Evolutionary conservation across 2,113 vertebrate genomes (phyloP).

Genomic region (Merops nubicus): DNA sequence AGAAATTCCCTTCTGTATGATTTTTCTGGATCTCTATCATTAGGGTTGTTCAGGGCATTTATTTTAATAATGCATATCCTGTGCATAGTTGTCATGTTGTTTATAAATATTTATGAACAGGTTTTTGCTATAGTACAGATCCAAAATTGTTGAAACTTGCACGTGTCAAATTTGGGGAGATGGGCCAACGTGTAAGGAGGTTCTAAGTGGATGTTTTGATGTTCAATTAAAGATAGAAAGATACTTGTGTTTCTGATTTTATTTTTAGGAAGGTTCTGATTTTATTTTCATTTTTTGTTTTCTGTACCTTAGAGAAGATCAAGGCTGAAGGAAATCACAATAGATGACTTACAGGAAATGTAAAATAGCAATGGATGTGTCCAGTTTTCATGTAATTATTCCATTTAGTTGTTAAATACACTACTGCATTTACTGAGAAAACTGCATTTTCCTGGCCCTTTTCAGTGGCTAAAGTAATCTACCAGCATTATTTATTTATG

Average conservation of each 20-base stretch:
- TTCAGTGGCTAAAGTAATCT: conserved; percentile 24
- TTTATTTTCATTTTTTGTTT: not conserved
- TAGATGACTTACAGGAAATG: not conserved
- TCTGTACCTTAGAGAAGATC: not conserved
- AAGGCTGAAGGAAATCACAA: not conserved
- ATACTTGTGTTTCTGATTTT: not conserved
- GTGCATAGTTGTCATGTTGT: not conserved
- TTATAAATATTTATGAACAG: not conserved
- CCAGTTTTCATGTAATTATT: not conserved
- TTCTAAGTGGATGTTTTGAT: not conserved
- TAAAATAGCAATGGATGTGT: not conserved
- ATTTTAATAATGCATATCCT: not conserved
- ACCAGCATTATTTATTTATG: conserved; percentile 42
- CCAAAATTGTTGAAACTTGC: not conserved
- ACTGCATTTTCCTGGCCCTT: conserved; percentile 3
- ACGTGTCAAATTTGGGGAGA: not conserved
- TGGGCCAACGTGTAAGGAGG: not conserved
- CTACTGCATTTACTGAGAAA: not conserved
- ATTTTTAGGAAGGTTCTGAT: not conserved
- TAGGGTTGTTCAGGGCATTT: not conserved
- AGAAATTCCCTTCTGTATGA: not conserved
- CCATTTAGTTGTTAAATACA: not conserved
- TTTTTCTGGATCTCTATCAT: not conserved
- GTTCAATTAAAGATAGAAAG: not conserved
- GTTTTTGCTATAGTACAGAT: not conserved